Conservation (phyloP, 1,140 invertebrate genomes). For the Delia radicum region DNA sequence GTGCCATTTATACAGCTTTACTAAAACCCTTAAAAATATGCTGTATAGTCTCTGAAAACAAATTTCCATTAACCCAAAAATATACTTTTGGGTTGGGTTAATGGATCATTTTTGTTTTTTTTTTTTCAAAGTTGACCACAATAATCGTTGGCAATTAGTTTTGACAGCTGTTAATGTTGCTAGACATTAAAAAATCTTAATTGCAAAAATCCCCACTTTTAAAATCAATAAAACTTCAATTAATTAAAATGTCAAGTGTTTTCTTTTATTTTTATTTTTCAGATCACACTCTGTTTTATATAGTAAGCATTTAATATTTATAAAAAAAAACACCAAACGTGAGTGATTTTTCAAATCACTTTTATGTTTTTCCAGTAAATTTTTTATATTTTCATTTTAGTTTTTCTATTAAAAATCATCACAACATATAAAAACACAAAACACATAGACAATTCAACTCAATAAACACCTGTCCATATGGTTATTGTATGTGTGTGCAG, state of each 20-base stretch:
- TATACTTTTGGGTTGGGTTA: too few species aligned
- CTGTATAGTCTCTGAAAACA: too few species aligned
- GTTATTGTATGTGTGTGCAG: background rate
- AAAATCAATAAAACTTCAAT: conserved; percentile 18
- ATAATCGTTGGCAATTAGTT: too few species aligned
- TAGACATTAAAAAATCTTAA: too few species aligned
- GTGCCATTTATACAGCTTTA: too few species aligned
- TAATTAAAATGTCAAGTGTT: conserved; percentile 8
- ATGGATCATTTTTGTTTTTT: too few species aligned
- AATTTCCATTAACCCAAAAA: too few species aligned
- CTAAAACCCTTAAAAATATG: too few species aligned
- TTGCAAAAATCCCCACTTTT: background rate
- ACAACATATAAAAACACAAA: background rate
- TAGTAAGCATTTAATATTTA: background rate
- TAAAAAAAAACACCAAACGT: conserved; percentile 1
- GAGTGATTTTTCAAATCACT: conserved; percentile 23
- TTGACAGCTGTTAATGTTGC: too few species aligned
- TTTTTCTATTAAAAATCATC: conserved; percentile 13
- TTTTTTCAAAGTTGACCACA: too few species aligned
- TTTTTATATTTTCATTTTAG: too few species aligned
- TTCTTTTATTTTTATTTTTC: background rate
- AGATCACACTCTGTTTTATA: background rate
- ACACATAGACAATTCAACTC: background rate
- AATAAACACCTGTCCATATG: conserved; percentile 20
- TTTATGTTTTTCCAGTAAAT: background rate